Conservation (phyloP, 2,113 vertebrate genomes). For the Neolamprologus devosi region DNA sequence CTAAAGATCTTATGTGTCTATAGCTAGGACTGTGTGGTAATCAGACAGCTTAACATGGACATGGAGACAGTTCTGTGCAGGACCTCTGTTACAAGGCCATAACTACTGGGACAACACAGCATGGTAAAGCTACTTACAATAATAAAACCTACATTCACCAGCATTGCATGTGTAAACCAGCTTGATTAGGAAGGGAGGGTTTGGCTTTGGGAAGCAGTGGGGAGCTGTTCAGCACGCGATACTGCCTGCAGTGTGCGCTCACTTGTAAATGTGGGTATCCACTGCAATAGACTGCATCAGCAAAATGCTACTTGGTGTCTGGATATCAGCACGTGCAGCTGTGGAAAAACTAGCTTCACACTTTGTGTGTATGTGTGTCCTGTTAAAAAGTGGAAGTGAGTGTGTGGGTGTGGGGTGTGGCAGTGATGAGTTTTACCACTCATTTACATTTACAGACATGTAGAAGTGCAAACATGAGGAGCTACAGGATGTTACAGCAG, state of each 20-base stretch:
- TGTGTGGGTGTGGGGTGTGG: not conserved
- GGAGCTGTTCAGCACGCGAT: not conserved
- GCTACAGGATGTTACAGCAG: not conserved
- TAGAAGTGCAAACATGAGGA: not conserved
- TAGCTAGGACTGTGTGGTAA: not conserved
- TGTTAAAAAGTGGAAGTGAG: not conserved
- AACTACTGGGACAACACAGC: not conserved
- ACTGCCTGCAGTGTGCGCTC: not conserved
- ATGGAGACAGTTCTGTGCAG: not conserved
- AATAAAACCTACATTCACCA: not conserved
- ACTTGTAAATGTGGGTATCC: not conserved
- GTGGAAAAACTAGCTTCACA: not conserved
- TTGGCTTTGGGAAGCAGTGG: not conserved
- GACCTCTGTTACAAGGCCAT: not conserved
- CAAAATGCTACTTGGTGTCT: not conserved
- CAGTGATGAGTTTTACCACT: not conserved
- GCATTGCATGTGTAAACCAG: not conserved
- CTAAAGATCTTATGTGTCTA: not conserved
- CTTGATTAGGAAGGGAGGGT: not conserved
- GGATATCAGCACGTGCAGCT: not conserved
- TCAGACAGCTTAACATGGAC: not conserved
- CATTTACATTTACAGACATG: not conserved
- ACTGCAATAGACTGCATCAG: not conserved
- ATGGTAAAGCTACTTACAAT: not conserved
- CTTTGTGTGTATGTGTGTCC: not conserved